These are phyloP conservation scores for Meriones psammophilus DNA, from an alignment of 2,797 vertebrate genomes.

Conservation along the genomic window DNA sequence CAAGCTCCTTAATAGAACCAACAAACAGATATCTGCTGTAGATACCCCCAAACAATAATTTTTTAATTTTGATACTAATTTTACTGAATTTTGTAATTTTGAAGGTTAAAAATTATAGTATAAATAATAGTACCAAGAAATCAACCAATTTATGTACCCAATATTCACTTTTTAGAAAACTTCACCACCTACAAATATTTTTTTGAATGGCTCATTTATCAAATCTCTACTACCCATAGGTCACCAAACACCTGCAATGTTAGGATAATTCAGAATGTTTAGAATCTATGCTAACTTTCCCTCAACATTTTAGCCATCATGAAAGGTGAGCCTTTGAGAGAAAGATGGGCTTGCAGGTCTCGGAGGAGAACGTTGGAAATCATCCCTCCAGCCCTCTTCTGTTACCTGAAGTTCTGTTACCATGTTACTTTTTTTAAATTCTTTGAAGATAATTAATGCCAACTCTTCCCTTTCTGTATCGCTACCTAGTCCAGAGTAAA, in stretches of 20 bases:
- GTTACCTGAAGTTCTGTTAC: slow-evolving; percentile 43
- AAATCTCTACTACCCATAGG: neutral
- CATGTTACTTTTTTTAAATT: neutral
- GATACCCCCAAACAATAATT: neutral
- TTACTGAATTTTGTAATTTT: slow-evolving; percentile 42
- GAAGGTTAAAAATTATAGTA: slow-evolving; percentile 17
- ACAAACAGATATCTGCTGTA: slow-evolving; percentile 23
- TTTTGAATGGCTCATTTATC: neutral
- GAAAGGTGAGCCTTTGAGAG: neutral
- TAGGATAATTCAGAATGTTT: neutral
- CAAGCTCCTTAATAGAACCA: slow-evolving; percentile 16
- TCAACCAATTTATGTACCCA: slow-evolving; percentile 11
- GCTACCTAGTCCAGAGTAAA: neutral
- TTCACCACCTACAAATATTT: neutral
- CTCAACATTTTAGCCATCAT: neutral
- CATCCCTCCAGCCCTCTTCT: neutral
- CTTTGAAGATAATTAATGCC: neutral
- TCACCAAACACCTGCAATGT: neutral
- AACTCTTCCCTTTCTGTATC: neutral
- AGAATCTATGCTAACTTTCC: neutral
- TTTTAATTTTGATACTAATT: neutral
- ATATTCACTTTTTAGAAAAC: slow-evolving; percentile 16
- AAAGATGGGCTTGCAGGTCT: neutral
- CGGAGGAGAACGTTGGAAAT: neutral
- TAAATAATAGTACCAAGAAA: neutral